Base-by-base conservation (phyloP, 2,113 vertebrate genomes). In the Pao palembangensis region DNA sequence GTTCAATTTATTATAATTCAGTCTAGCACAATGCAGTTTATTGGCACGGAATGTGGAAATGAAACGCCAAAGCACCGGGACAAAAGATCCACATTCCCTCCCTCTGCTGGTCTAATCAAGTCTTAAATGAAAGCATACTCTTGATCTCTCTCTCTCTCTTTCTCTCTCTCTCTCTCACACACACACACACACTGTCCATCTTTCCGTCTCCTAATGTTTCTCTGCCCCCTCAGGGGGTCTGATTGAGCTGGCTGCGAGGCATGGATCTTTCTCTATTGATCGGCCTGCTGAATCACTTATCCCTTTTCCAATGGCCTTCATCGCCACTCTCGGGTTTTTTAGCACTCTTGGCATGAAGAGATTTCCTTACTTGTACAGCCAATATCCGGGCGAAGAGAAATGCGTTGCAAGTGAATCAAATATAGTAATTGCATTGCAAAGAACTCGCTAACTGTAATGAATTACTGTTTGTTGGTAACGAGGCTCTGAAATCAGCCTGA, bases 221-320 rank as follows among this genome's bases (percentile, higher is more conserved):
- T 59, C 59, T 69, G 50, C 58, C 72, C 84, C 82, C 75, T 79
- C 69, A 55, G 73, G 86, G 80, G 83, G 76, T 83, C 58, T 78
- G 82, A 87, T 86, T 87, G 88, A 88, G 80, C 85, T 64, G 79
- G 74, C 83, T 84, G 73, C 79, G 80, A 85, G 85, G 85, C 85
- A 87, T 84, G 86, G 80, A 88, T 85, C 83, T 81, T 75, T 82
- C 80, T 79, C 67, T 78, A 88, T 90, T 82, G 87, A 88, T 88
- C 87, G 2, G 69, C 81, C 79, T 72, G 81, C 83, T 85, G 85
- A 88, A 88, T 90, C 88, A 90, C 88, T 90, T 88, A 90, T 88
- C 84, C 84, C 76, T 85, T 86, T 86, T 81, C 87, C 87, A 79
- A 79, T 85, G 84, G 87, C 81, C 88, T 84, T 83, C 80, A 86